Evolutionary conservation across 2,888 invertebrate species (phyloP), one percentile per base, ranked within the genome.

Genomic region (Pharmacophagus antenor): DNA sequence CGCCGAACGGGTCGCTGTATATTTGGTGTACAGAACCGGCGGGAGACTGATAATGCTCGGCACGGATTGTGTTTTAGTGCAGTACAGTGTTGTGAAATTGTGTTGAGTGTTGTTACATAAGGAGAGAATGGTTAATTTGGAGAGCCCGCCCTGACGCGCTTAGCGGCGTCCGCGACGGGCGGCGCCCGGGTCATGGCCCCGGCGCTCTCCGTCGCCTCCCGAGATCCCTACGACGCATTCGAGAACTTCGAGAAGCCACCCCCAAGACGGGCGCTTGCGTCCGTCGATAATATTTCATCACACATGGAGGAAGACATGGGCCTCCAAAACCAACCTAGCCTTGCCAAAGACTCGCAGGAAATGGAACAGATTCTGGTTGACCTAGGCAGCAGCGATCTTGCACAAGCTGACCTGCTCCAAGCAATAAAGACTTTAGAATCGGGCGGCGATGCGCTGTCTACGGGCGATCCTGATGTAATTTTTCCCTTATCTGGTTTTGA

Each of bases 101-200:
- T 65, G 67, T 61, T 62, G 56, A 70, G 70, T 69, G 70, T 79
- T 77, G 80, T 89, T 88, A 89, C 76, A 88, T 88, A 88, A 88
- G 86, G 70, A 66, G 66, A 77, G 69, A 68, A 87, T 89, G 89
- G 73, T 74, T 69, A 75, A 76, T 70, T 68, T 71, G 65, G 79
- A 76, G 70, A 78, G 82, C 77, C 77, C 79, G 80, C 81, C 82
- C 79, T 88, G 85, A 87, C 77, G 80, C 81, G 78, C 71, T 76
- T 76, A 74, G 81, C 77, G 82, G 84, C 81, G 84, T 80, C 79
- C 77, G 76, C 91, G 92, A 91, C 87, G 86, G 86, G 91, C 84
- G 80, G 64, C 66, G 92, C 92, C 92, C 92, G 94, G 95, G 93
- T 95, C 93, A 97, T 97, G 97, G 97, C 97, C 93, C 97, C 97